Evolutionary conservation across 1,140 invertebrate species (phyloP).

Genomic region (Vanessa atalanta): DNA sequence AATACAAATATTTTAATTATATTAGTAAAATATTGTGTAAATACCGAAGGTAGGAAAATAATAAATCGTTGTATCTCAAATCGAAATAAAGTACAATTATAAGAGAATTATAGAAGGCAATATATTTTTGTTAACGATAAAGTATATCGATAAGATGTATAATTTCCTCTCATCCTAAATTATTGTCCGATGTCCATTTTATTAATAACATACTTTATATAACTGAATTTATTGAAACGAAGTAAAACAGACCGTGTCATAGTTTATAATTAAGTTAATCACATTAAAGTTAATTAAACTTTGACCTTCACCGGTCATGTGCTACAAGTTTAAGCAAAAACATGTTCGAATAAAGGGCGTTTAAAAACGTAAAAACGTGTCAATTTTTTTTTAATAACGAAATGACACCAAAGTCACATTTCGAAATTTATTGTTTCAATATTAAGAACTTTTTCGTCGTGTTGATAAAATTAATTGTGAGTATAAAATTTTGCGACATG

Average conservation of each 20-base stretch:
- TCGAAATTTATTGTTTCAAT: too few species aligned
- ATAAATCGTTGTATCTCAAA: slow-evolving; percentile 8
- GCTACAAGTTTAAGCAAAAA: slow-evolving; percentile 20
- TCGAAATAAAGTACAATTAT: slow-evolving; percentile 6
- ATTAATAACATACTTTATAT: slow-evolving; percentile 8
- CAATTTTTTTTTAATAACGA: neutral
- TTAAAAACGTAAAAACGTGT: slow-evolving; percentile 21
- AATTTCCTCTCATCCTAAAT: slow-evolving; percentile 5
- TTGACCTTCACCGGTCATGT: slow-evolving; percentile 23
- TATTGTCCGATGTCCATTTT: slow-evolving; percentile 1
- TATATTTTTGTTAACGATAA: slow-evolving; percentile 10
- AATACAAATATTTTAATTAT: neutral
- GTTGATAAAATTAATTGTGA: neutral
- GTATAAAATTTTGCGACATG: neutral
- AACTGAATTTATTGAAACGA: neutral
- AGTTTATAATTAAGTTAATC: slow-evolving; percentile 30
- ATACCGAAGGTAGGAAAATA: neutral
- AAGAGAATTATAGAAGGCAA: slow-evolving; percentile 10
- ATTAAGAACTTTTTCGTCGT: too few species aligned
- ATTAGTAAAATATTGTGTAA: neutral
- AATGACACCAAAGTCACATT: neutral
- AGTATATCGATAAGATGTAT: slow-evolving; percentile 12
- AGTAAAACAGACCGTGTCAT: neutral
- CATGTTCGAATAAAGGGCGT: slow-evolving; percentile 4
- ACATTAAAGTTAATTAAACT: slow-evolving; percentile 34